phyloP scores from a whole-genome alignment of 2,113 vertebrate species.

The Noturus placidus region DNA sequence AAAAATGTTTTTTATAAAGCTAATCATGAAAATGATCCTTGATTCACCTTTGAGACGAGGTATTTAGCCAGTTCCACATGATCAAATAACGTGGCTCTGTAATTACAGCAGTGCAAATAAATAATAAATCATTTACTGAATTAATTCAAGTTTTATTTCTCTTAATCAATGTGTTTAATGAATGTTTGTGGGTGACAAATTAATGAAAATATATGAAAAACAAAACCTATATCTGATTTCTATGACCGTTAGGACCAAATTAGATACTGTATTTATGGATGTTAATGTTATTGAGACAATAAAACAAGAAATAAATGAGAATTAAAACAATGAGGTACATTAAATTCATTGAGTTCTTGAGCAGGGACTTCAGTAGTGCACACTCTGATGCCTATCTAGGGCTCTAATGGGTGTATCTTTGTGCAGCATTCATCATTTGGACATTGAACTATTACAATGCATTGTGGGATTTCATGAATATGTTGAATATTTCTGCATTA shows the following conservation, averaged over 20 bases:
- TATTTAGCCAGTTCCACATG: conserved; percentile 25
- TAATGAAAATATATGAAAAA: background rate
- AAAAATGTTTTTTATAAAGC: background rate
- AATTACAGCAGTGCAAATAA: conserved; percentile 10
- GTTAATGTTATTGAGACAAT: background rate
- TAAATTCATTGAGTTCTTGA: background rate
- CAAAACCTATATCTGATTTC: background rate
- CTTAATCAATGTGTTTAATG: background rate
- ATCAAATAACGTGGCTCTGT: conserved; percentile 25
- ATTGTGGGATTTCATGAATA: background rate
- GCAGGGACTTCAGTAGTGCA: background rate
- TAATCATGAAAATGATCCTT: background rate
- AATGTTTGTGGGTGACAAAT: background rate
- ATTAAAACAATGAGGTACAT: background rate
- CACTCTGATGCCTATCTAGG: background rate
- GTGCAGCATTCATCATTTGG: background rate
- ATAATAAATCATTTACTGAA: background rate
- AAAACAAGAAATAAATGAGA: background rate
- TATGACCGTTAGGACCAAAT: background rate
- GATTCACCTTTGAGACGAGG: conserved; percentile 19
- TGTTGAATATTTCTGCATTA: background rate
- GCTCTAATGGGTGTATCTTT: background rate
- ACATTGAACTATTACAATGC: background rate
- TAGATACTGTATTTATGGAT: too few species aligned
- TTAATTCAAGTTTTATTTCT: background rate